Evolutionary conservation across 2,888 invertebrate genomes (phyloP), one percentile per base, ranked within the genome.

Genomic region (Priocnemis perturbator): DNA sequence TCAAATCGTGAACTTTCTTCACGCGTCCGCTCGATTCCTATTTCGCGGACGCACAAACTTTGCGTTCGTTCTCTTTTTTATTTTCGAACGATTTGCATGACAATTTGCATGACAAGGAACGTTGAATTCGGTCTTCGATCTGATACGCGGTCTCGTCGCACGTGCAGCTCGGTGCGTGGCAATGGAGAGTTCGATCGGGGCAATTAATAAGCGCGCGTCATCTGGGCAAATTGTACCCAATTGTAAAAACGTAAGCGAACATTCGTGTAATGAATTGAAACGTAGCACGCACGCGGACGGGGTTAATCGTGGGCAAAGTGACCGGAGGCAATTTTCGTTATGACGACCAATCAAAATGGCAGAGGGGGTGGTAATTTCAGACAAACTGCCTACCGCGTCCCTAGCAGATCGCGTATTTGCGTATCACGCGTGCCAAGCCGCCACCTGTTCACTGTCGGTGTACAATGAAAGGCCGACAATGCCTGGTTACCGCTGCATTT

Each of bases 321-420:
- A 70, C 66, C 73, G 55, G 69, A 64, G 71, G 76, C 77, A 80
- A 83, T 84, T 84, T 82, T 76, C 77, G 74, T 81, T 77, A 81
- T 73, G 76, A 71, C 73, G 62, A 64, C 57, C 70, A 63, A 68
- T 68, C 68, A 58, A 69, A 60, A 58, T 63, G 58, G 63, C 69
- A 66, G 66, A 60, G 66, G 58, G 59, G 44, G 53, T 15, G 53
- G 53, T 56, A 60, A 73, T 73, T 73, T 64, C 59, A 58, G 73
- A 67, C 56, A 64, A 64, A 55, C 61, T 47, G 68, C 26, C 44
- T 26, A 47, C 59, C 48, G 48, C 17, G 3, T 5, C 21, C 7
- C 50, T 17, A 14, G 11, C 20, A 4, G 3, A 9, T 50, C 50
- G 5, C 15, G 23, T 15, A 53, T 58, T 58, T 45, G 44, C 21